Percentiles rank a stretch among this genome's conserved stretches.
phyloP scores from a whole-genome alignment of 1,140 invertebrate genomes.

The Cydia pomonella region DNA sequence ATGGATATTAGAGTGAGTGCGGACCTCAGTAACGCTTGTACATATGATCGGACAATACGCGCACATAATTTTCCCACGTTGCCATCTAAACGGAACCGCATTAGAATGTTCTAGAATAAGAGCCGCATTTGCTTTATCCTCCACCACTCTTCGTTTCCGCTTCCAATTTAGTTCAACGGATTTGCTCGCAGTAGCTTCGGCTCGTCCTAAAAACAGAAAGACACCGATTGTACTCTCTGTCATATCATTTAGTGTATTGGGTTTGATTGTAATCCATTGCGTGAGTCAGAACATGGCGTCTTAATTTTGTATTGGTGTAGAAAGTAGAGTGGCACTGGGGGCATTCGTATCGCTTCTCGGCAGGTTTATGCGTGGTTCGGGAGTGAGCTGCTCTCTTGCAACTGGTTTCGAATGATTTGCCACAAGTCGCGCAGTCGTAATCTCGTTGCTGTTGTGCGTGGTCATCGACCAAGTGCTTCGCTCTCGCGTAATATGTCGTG shows the following conservation, averaged over 20 bases:
- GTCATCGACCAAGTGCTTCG: conserved; percentile 61
- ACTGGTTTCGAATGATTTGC: conserved; percentile 58
- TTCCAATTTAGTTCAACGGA: conserved; percentile 51
- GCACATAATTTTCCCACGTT: conserved; percentile 60
- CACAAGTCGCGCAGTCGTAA: conserved; percentile 55
- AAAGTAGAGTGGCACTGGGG: conserved; percentile 50
- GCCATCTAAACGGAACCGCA: conserved; percentile 58
- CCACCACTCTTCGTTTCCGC: conserved; percentile 47
- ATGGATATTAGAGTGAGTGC: conserved; percentile 45
- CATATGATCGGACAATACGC: conserved; percentile 55
- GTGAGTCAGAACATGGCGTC: conserved; percentile 51
- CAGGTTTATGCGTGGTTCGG: conserved; percentile 46
- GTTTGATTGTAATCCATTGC: conserved; percentile 1
- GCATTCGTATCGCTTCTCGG: conserved; percentile 53
- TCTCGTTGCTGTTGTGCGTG: conserved; percentile 55
- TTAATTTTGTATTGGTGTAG: conserved; percentile 53
- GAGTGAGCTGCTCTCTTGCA: conserved; percentile 58
- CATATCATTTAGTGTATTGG: conserved; percentile 12
- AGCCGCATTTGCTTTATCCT: conserved; percentile 58
- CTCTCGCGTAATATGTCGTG: conserved; percentile 62
- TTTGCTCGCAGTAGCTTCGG: conserved; percentile 34
- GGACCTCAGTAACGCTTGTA: conserved; percentile 46
- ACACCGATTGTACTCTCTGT: conserved; percentile 34
- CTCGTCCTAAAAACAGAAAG: conserved; percentile 49
- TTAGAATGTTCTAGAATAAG: conserved; percentile 61